Base-by-base conservation (phyloP, 1,140 invertebrate genomes). In the Penaeus chinensis region DNA sequence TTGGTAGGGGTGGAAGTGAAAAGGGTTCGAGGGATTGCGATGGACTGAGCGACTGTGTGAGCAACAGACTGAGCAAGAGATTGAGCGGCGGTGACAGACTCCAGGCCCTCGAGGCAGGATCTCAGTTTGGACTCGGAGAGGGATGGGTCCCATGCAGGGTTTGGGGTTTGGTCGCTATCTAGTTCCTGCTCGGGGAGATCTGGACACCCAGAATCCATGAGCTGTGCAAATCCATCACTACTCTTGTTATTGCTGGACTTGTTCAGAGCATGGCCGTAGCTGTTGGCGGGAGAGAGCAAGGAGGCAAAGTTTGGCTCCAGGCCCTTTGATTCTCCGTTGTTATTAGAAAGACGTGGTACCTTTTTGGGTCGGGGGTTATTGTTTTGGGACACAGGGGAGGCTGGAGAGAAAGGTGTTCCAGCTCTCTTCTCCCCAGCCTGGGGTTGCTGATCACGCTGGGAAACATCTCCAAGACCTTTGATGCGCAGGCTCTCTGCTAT, bases 391-490 rank as follows among this genome's bases (percentile, higher is more conserved):
- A 65, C 60, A 61, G 88, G 81, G 32, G 90, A 89, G 22, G 76
- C 81, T 37, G 87, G 80, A 42, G 88, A 89, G 37, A 77, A 65
- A 32, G 89, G 89, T 20, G 90, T 63, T n/a, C 82, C 79, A n/a
- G 85, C 24, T 37, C 90, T 85, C 85, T 90, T 90, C 61, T 87
- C 85, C 65, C 89, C 82, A 42, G 82, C 61, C 11, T 80, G 37
- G 18, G 71, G 32, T 3, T 85, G 85, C 32, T 90, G 89, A 76
- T 90, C 84, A 11, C 82, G 85, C 78, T 91, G 89, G 20, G 86
- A 96, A 20, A 98, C 96, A 91, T 98, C 96, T 81, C 96, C 96
- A 89, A 98, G 91, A 3, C 97, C 96, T 32, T 96, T 94, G 88
- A 98, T 96, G 92, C 97, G 97, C 8, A 97, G 92, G 32, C 94